Base-by-base conservation (phyloP, 2,113 vertebrate genomes). In the Megalops atlanticus region DNA sequence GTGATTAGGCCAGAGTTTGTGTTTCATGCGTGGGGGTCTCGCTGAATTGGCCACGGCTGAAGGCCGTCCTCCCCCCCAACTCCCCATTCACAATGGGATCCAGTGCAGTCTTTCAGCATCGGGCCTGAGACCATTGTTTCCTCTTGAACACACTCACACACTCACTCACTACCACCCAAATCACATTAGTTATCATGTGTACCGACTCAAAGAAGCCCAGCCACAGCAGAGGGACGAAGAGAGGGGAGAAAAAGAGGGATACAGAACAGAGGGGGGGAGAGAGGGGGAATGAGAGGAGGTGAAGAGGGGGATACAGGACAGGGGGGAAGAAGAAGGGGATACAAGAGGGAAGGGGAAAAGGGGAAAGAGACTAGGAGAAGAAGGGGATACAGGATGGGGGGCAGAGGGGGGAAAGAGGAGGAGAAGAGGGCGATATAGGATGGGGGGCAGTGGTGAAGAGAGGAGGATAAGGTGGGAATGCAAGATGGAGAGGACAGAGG, bases 1-100 rank as follows among this genome's bases (percentile, higher is more conserved):
- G 85, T 85, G 89, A 90, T 89, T 91, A 92, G 85, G 87, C 90
- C 86, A 83, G 70, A 82, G 85, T 91, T 91, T 89, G 93, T 89
- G 88, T 91, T 92, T 93, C 90, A 93, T 93, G 89, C 88, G 87
- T 45, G 83, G 89, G 88, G 92, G 88, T 92, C 87, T 88, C 80
- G 86, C 33, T 84, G 82, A 89, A 86, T 81, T 82, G 39, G 24
- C 82, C 84, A 81, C 84, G 84, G 80, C 83, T 80, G 83, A 54
- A 80, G 16, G 81, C 49, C 54, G 21, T 47, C 35, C 47, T 64
- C 76, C 58, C 38, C 40, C 40, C 88, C n/a, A n/a, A n/a, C 58
- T 45, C 86, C 85, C 81, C 86, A 83, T 85, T 85, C 89, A 92
- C 91, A 93, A 92, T 91, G 84, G 89, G 87, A 84, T 89, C 91